These are phyloP conservation scores for Caradrina clavipalpis DNA, from an alignment of 2,888 invertebrate species.

Conservation along the genomic window DNA sequence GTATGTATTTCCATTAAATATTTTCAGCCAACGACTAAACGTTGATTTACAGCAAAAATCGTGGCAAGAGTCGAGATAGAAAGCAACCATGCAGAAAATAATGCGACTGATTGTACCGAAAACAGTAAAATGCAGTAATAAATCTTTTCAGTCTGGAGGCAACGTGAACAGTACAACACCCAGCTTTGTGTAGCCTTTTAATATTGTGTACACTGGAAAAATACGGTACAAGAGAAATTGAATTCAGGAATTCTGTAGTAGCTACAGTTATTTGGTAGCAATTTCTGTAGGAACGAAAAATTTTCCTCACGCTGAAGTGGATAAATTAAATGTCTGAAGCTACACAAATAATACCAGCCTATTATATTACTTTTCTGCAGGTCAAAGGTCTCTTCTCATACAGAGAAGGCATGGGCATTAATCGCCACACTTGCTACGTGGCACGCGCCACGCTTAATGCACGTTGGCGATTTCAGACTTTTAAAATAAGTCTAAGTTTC, in stretches of 20 bases:
- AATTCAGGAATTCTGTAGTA: slow-evolving; percentile 22
- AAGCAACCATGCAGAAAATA: slow-evolving; percentile 40
- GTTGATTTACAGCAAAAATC: slow-evolving; percentile 24
- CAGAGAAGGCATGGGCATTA: no score
- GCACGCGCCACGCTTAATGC: no score
- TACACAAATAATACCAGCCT: neutral
- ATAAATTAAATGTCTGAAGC: slow-evolving; percentile 23
- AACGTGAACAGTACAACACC: slow-evolving; percentile 20
- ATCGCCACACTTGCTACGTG: no score
- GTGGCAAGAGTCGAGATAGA: slow-evolving; percentile 33
- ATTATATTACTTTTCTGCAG: no score
- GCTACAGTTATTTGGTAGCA: slow-evolving; percentile 16
- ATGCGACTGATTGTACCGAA: slow-evolving; percentile 28
- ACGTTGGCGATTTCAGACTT: no score
- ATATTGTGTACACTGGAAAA: slow-evolving; percentile 38
- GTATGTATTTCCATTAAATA: neutral
- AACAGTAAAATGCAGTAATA: slow-evolving; percentile 41
- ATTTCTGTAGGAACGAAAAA: slow-evolving; percentile 3
- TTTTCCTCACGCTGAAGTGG: neutral
- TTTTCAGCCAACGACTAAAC: neutral
- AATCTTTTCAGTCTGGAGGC: slow-evolving; percentile 37
- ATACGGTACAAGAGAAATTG: slow-evolving; percentile 21
- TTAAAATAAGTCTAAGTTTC: no score
- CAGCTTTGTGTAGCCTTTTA: slow-evolving; percentile 14
- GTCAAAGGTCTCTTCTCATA: no score